A percentile compares a stretch with the other conserved stretches of the same genome.
Evolutionary conservation across 2,797 vertebrate genomes (phyloP).

Genomic region (Iguana delicatissima): DNA sequence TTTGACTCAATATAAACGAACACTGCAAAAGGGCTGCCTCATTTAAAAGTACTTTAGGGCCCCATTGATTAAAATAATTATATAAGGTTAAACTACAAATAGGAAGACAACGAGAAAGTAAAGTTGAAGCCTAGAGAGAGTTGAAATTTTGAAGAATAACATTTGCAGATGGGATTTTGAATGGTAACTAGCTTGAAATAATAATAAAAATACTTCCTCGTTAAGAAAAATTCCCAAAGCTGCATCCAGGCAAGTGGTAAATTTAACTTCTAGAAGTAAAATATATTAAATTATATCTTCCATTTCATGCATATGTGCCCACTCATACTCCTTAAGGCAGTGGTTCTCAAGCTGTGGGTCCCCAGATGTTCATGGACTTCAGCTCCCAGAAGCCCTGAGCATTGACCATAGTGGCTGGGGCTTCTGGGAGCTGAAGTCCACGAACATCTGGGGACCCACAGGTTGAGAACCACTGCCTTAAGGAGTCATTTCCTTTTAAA

Average conservation of each 20-base stretch:
- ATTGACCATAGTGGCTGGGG: no score
- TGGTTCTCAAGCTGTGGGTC: no score
- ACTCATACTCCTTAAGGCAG: slow-evolving; percentile 34
- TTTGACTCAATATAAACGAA: slow-evolving; percentile 72
- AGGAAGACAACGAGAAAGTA: slow-evolving; percentile 50
- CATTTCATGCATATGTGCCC: slow-evolving; percentile 8
- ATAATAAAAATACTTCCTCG: slow-evolving; percentile 27
- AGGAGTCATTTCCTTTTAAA: slow-evolving; percentile 27
- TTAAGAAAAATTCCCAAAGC: slow-evolving; percentile 41
- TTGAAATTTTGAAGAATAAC: neutral
- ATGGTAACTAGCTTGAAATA: slow-evolving; percentile 39
- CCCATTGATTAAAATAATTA: slow-evolving; percentile 56
- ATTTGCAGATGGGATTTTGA: slow-evolving; percentile 26
- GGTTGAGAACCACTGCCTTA: no score
- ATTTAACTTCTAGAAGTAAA: slow-evolving; percentile 43
- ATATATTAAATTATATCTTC: slow-evolving; percentile 35
- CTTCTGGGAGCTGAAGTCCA: no score
- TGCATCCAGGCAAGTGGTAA: slow-evolving; percentile 28
- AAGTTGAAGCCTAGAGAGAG: slow-evolving; percentile 35
- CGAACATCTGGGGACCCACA: no score
- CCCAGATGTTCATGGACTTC: no score
- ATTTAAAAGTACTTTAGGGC: slow-evolving; percentile 47
- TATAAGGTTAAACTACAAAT: slow-evolving; percentile 49
- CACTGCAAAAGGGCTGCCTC: slow-evolving; percentile 52
- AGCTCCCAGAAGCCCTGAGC: no score